Evolutionary conservation across 2,888 invertebrate genomes (phyloP).

Genomic region (Agrochola lota): DNA sequence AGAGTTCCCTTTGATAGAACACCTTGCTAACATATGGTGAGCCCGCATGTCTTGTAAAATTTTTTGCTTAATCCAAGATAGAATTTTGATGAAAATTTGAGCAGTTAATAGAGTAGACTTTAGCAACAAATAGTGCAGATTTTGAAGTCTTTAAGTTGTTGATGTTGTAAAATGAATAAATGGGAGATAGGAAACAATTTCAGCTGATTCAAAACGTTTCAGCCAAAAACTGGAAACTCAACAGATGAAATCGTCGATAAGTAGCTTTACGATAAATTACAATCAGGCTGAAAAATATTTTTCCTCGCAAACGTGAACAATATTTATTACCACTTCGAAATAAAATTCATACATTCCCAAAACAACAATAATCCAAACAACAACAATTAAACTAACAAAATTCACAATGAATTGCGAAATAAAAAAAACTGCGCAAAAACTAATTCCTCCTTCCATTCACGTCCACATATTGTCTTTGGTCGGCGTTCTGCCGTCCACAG

Average conservation of each 20-base stretch:
- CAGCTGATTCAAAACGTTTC: neutral
- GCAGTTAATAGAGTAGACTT: constrained; percentile 14
- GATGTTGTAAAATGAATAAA: neutral
- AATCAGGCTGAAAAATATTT: fast-evolving
- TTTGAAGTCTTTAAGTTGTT: too few species aligned
- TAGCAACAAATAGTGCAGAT: too few species aligned
- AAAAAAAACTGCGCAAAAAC: constrained; percentile 65
- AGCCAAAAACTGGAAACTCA: neutral
- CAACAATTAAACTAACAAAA: constrained; percentile 55
- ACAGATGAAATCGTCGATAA: neutral
- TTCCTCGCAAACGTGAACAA: neutral
- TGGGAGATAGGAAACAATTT: neutral
- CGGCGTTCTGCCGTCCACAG: constrained; percentile 73
- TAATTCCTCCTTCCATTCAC: constrained; percentile 72
- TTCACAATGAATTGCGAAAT: constrained; percentile 46
- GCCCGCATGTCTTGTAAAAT: constrained; percentile 78
- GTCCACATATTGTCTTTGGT: constrained; percentile 76
- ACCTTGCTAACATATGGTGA: constrained; percentile 85
- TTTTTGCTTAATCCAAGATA: constrained; percentile 54
- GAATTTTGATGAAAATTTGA: constrained; percentile 38
- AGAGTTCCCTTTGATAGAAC: constrained; percentile 82
- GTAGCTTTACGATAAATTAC: neutral
- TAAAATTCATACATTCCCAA: neutral
- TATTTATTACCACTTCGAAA: neutral
- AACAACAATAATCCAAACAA: constrained; percentile 11